Conservation (phyloP, 1,140 invertebrate species). For the Drosophila bocki region DNA sequence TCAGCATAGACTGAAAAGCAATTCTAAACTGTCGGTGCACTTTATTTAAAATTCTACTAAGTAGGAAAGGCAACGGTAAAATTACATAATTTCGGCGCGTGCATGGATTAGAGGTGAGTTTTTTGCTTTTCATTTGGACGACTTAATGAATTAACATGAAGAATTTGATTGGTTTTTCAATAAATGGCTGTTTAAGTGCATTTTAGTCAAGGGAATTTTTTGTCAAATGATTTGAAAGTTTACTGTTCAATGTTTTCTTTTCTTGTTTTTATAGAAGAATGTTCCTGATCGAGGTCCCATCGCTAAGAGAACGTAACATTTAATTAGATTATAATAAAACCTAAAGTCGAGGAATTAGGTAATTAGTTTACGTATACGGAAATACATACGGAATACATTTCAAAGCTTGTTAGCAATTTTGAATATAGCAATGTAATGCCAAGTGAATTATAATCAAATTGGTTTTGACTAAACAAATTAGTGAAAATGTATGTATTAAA, state of each 20-base stretch:
- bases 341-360: neutral
- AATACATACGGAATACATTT: neutral
- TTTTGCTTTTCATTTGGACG: neutral
- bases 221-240: neutral
- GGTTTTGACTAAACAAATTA: too few species aligned
- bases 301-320: neutral
- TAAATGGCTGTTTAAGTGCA: too few species aligned
- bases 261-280: neutral
- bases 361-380: neutral
- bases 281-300: neutral
- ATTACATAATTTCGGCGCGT: neutral
- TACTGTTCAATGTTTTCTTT: neutral
- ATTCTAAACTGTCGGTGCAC: neutral
- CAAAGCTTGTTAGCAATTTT: neutral
- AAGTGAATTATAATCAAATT: too few species aligned
- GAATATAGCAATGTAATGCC: too few species aligned
- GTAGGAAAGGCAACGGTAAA: neutral
- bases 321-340: neutral
- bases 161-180: too few species aligned
- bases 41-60: slow-evolving; percentile 6
- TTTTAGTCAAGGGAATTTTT: too few species aligned
- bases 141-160: too few species aligned
- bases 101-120: neutral
- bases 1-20: neutral
- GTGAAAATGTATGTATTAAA: too few species aligned